Conservation (phyloP, 2,113 vertebrate genomes). For the Oreotrochilus melanogaster region DNA sequence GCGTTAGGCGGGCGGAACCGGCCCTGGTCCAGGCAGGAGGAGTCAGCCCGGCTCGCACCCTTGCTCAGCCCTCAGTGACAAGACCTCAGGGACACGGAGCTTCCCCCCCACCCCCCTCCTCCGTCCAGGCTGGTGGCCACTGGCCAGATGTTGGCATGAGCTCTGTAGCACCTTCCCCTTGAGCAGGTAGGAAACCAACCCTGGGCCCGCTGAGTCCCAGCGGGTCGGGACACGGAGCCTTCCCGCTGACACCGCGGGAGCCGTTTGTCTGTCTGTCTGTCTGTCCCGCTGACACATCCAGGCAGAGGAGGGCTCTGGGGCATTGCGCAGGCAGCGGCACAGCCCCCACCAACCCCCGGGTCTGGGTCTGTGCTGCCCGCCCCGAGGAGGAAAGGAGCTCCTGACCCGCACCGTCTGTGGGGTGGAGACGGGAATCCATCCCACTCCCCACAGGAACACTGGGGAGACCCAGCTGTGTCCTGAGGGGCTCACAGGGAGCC, state of each 20-base stretch:
- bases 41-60: not conserved
- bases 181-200: not conserved
- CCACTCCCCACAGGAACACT: rapidly evolving
- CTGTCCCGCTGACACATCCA: slow-evolving; percentile 30
- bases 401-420: no score
- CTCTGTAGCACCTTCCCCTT: not conserved
- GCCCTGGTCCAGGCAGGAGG: not conserved
- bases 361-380: rapidly evolving
- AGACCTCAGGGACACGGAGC: rapidly evolving
- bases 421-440: not conserved
- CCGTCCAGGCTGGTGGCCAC: rapidly evolving
- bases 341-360: rapidly evolving
- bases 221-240: not conserved
- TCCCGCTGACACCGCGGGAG: slow-evolving; percentile 20
- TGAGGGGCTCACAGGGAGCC: rapidly evolving
- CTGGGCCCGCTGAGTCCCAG: not conserved
- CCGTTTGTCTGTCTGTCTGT: not conserved
- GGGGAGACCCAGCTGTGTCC: not conserved
- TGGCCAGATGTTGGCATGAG: rapidly evolving
- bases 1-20: not conserved
- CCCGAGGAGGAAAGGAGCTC: not conserved
- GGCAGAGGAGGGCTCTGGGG: not conserved
- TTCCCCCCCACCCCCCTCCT: rapidly evolving
- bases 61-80: not conserved
- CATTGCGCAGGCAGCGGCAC: not conserved